Percentiles rank a stretch among this genome's conserved stretches.
Evolutionary conservation across 2,888 invertebrate species (phyloP).

Genomic region (Dynastes maya): DNA sequence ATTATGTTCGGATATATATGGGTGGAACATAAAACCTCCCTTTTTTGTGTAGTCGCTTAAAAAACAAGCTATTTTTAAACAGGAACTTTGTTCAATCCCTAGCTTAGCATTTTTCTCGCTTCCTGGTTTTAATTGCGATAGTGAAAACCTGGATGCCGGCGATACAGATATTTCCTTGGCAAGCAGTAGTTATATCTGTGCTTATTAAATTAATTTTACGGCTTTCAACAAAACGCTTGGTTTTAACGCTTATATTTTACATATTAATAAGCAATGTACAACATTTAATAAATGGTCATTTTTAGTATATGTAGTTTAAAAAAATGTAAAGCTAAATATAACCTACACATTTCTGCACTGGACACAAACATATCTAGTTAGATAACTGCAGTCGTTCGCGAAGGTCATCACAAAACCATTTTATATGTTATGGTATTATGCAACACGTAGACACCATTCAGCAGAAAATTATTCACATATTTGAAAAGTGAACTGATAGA

Average conservation of each 20-base stretch:
- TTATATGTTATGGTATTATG: no score
- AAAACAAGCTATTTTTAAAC: slow-evolving; percentile 43
- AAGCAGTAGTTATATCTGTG: not conserved
- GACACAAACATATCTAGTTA: no score
- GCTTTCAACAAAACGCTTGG: not conserved
- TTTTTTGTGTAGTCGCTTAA: slow-evolving; percentile 36
- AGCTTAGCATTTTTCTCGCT: slow-evolving; percentile 43
- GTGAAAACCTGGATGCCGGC: slow-evolving; percentile 22
- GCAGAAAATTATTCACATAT: no score
- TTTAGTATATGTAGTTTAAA: no score
- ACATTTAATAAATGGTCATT: no score
- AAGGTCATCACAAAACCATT: no score
- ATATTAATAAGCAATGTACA: not conserved
- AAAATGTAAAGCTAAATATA: no score
- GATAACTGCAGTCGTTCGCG: no score
- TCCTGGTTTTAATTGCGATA: slow-evolving; percentile 41
- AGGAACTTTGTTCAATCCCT: slow-evolving; percentile 36
- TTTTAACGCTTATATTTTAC: not conserved
- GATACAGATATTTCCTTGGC: not conserved
- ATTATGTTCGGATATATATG: slow-evolving; percentile 40
- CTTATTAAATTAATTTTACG: slow-evolving; percentile 8
- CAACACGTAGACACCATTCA: no score
- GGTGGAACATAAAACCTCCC: slow-evolving; percentile 19
- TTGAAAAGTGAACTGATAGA: no score
- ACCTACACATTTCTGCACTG: no score